Evolutionary conservation across 2,113 vertebrate species (phyloP), one percentile per base, ranked within the genome.

Genomic region (Myiagra hebetior): DNA sequence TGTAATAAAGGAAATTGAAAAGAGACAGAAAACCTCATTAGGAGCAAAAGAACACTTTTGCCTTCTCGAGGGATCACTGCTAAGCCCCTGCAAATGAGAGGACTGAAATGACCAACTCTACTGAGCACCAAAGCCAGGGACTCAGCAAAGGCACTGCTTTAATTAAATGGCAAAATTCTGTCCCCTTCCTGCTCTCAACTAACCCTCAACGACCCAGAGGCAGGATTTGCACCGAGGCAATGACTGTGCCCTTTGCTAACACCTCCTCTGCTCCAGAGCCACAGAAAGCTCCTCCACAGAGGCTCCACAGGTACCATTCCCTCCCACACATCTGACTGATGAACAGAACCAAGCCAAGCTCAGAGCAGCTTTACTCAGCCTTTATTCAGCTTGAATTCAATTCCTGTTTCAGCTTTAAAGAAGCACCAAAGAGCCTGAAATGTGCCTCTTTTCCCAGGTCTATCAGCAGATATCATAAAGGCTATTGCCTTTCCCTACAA

Each of bases 1-100:
- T n/a, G 63, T 8, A 91, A 87, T 87, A 72, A 85, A 90, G 79
- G 85, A 95, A 82, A 96, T 7, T n/a, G 87, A 68, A 93, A 89
- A 89, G 80, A 85, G 85, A 52, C 39, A 76, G 65, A 87, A 96
- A 93, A 82, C 15, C 74, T 90, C 65, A 89, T 78, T 67, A 85
- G 50, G 27, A 85, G 65, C 30, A 39, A 82, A 77, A 75, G 47
- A 91, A 68, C 55, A 68, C 27, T 85, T 47, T 0, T 18, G 44
- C 35, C 65, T 91, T 75, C 85, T 76, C 78, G 1, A 69, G 90
- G 88, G 65, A 68, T 68, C 70, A 18, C 19, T 73, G 35, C 42
- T 63, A 59, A 68, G 53, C 14, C 69, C 56, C 56, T 75, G 53
- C 53, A 87, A 63, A 75, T 57, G 47, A 65, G 37, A 74, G 56